Conservation (phyloP, 2,888 invertebrate species). For the Megaustenia siamemsis region DNA sequence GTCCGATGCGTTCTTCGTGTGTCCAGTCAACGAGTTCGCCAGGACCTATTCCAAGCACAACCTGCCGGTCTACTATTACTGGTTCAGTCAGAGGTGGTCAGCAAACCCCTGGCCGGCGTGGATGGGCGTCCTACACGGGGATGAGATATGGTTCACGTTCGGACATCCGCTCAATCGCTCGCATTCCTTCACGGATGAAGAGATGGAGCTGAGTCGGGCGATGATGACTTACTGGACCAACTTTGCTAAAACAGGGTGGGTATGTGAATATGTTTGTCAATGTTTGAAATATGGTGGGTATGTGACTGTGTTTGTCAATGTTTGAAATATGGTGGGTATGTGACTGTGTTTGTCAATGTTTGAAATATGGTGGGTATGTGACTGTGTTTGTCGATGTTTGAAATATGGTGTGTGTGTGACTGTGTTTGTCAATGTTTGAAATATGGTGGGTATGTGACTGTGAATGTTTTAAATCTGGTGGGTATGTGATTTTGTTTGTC, state of each 20-base stretch:
- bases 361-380: no score
- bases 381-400: no score
- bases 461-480: no score
- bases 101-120: constrained; percentile 94
- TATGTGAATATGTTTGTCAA: no score
- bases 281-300: no score
- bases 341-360: no score
- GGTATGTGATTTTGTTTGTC: no score
- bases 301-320: no score
- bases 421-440: no score
- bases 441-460: no score
- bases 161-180: constrained; percentile 93
- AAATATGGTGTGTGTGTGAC: no score
- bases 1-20: constrained; percentile 96
- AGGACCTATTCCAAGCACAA: constrained; percentile 92
- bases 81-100: constrained; percentile 89
- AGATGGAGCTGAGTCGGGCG: constrained; percentile 89
- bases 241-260: constrained; percentile 96
- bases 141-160: constrained; percentile 95
- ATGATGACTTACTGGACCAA: constrained; percentile 98
- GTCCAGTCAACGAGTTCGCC: constrained; percentile 95
- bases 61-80: constrained; percentile 92
- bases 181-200: constrained; percentile 87
- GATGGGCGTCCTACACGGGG: constrained; percentile 97
- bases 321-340: no score